Base-by-base conservation (phyloP, 2,113 vertebrate species). In the Macquaria ambigua region DNA sequence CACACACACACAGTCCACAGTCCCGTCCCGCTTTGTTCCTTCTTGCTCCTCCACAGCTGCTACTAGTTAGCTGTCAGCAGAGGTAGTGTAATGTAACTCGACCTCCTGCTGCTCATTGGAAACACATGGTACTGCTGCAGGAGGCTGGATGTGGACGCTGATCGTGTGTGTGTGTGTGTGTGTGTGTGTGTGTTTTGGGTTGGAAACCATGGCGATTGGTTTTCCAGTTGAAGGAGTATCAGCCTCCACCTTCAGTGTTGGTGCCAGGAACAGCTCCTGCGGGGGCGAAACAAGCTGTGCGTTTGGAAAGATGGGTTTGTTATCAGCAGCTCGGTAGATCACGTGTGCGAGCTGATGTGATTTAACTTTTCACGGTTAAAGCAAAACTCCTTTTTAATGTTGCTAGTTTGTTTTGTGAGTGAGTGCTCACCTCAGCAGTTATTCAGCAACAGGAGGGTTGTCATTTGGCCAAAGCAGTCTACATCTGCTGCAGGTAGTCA, bases 191-290 rank as follows among this genome's bases (percentile, higher is more conserved):
- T 39, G 67, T 83, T 48, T 82, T 59, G 21, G 18, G 62, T 74
- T 77, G 74, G 84, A 91, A 91, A 90, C 89, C 89, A 86, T 89
- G 83, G 89, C 37, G 70, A 92, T 86, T 72, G 50, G 61, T 56
- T 81, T 84, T 77, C 63, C 63, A 90, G 76, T 50, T 37, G 52
- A 79, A 53, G 73, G 70, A 81, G 70, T 61, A 70, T 85, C 84
- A 81, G 81, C 84, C 89, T 89, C 81, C 83, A 80, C 77, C 79
- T 75, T 83, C 37, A n/a, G 71, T 2, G 63, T 2, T 0, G 23
- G 56, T 75, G 86, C 88, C 90, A 91, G 84, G 79, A 90, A 71
- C 87, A 83, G 90, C 74, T 89, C 82, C 88, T 90, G 90, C 70
- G 81, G 81, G 79, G 89, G 91, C 79, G 82, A 59, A 67, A 37